Evolutionary conservation across 1,140 invertebrate species (phyloP).

Genomic region (Branchinecta lindahli): DNA sequence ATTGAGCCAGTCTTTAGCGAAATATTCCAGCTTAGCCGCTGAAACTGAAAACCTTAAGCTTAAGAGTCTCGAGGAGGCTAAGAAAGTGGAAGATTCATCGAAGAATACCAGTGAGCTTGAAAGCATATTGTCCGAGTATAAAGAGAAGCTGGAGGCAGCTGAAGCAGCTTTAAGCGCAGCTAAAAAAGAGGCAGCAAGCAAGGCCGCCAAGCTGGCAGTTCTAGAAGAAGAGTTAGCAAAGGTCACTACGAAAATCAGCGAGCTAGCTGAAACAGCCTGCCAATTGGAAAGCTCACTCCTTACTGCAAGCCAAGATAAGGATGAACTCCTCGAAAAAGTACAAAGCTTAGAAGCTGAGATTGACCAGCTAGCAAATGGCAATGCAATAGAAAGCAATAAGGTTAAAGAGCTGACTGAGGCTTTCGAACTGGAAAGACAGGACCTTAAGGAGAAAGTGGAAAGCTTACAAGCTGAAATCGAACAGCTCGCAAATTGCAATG

Average conservation of each 20-base stretch:
- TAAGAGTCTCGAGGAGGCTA: too few relatives aligned
- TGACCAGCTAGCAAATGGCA: neutral
- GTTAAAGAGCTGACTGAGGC: neutral
- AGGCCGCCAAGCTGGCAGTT: neutral
- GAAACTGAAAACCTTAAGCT: too few relatives aligned
- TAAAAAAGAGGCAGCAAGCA: neutral
- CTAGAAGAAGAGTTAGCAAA: neutral
- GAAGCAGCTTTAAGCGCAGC: neutral
- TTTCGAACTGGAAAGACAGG: neutral
- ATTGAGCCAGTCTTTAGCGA: too few relatives aligned
- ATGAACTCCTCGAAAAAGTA: constrained; percentile 15
- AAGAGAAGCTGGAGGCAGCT: neutral
- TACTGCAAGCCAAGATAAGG: constrained; percentile 13
- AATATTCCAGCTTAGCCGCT: too few relatives aligned
- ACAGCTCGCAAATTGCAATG: constrained; percentile 2
- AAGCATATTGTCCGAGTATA: too few relatives aligned
- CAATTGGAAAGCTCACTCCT: neutral
- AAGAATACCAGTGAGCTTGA: too few relatives aligned
- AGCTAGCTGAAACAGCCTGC: neutral
- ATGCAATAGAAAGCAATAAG: neutral
- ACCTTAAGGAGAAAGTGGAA: constrained; percentile 18
- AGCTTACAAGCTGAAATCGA: constrained; percentile 10
- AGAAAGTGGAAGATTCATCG: too few relatives aligned
- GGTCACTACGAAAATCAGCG: neutral
- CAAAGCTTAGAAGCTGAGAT: constrained; percentile 13